These are phyloP conservation scores for Leptopilina clavipes DNA, from an alignment of 1,140 invertebrate species.

Conservation along the genomic window DNA sequence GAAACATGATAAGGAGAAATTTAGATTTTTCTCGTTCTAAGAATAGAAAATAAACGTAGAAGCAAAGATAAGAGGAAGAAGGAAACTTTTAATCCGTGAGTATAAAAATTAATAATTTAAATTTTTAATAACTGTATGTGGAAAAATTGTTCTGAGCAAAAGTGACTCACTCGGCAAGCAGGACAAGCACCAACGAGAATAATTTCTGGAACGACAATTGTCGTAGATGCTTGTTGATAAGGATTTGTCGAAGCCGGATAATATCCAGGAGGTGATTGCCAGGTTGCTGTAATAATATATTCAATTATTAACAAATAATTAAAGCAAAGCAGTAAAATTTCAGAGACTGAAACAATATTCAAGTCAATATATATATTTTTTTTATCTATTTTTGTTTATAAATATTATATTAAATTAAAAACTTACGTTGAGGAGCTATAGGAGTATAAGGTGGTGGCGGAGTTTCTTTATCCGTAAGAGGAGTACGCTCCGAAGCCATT, in stretches of 20 bases:
- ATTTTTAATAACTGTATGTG: not conserved
- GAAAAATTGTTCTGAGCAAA: conserved; percentile 6
- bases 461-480: not conserved
- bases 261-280: conserved; percentile 70
- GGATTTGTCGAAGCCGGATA: conserved; percentile 58
- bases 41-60: not conserved
- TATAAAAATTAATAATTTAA: not conserved
- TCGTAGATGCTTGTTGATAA: conserved; percentile 60
- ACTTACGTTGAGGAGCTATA: conserved; percentile 37
- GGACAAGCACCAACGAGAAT: conserved; percentile 88
- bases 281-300: conserved; percentile 46
- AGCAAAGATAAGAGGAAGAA: not conserved
- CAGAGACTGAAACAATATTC: not conserved
- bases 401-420: not conserved
- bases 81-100: not conserved
- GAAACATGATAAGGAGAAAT: not conserved
- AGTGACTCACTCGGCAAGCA: conserved; percentile 81
- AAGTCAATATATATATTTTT: not conserved
- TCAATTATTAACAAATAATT: not conserved
- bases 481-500: not conserved
- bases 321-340: not conserved
- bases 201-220: conserved; percentile 76
- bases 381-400: not conserved
- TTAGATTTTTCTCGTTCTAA: not conserved
- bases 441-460: conserved; percentile 46